Evolutionary conservation across 2,797 vertebrate species (phyloP).

Genomic region (Falco peregrinus): DNA sequence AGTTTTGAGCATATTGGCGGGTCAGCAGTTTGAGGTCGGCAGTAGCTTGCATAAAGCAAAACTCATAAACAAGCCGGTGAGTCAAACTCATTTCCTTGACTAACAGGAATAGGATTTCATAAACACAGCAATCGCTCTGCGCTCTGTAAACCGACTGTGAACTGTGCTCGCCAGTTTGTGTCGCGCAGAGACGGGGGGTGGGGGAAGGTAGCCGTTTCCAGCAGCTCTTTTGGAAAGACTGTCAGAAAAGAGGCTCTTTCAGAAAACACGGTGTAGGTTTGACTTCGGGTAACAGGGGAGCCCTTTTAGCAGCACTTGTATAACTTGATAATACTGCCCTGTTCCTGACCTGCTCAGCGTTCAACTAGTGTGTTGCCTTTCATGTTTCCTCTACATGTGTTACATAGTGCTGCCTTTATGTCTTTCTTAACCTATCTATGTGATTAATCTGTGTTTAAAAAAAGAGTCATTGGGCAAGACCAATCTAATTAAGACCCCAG

Average conservation of each 20-base stretch:
- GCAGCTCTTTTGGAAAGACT: background rate
- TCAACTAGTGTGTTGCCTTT: background rate
- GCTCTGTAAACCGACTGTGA: background rate
- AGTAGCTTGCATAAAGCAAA: constrained; percentile 28
- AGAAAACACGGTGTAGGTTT: background rate
- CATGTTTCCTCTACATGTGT: background rate
- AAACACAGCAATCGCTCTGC: constrained; percentile 17
- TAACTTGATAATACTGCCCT: background rate
- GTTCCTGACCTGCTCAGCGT: background rate
- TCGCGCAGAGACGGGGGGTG: background rate
- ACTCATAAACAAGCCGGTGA: constrained; percentile 44
- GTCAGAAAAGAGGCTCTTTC: background rate
- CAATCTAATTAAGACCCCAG: background rate
- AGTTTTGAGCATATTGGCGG: background rate
- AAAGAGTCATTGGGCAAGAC: background rate
- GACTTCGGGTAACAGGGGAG: background rate
- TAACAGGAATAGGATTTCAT: constrained; percentile 54
- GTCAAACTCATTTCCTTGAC: constrained; percentile 55
- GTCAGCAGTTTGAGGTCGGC: background rate
- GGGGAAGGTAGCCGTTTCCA: background rate
- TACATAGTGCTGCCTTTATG: background rate
- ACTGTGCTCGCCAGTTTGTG: fast-evolving
- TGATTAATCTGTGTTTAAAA: background rate
- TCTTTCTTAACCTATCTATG: background rate
- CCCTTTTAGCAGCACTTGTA: background rate